These are phyloP conservation scores for Chaetodon auriga DNA, from an alignment of 2,113 vertebrate species.

Conservation along the genomic window DNA sequence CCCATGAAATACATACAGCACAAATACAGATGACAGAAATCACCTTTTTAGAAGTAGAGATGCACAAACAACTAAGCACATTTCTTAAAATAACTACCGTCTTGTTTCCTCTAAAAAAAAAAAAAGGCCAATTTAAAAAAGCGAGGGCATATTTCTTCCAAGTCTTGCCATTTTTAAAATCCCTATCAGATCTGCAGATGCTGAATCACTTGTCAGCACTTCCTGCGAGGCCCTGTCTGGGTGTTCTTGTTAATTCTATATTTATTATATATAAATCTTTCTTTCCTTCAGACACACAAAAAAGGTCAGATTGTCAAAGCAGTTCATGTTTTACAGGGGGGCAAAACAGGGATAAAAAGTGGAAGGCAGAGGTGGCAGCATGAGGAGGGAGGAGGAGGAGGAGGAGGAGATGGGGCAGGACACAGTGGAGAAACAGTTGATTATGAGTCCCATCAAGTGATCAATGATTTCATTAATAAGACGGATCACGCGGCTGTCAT, in stretches of 20 bases:
- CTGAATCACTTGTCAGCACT: neutral
- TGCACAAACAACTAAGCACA: neutral
- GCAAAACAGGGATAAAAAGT: conserved; percentile 24
- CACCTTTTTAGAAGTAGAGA: conserved; percentile 22
- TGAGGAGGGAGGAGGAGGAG: conserved; percentile 57
- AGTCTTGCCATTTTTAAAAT: neutral
- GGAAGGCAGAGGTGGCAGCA: conserved; percentile 62
- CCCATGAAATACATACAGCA: conserved; percentile 61
- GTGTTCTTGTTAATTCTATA: conserved; percentile 39
- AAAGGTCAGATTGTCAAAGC: conserved; percentile 1
- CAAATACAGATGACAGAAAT: conserved; percentile 66
- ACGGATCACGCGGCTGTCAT: conserved; percentile 97
- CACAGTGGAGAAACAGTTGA: conserved; percentile 89
- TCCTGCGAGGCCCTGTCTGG: conserved; percentile 1
- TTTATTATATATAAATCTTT: conserved; percentile 33
- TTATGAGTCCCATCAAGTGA: conserved; percentile 98
- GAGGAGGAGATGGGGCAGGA: conserved; percentile 72
- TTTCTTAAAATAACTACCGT: too few relatives aligned
- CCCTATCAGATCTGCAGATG: neutral
- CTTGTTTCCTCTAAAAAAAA: neutral
- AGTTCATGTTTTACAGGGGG: conserved; percentile 1
- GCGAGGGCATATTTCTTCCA: neutral
- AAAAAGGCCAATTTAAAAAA: neutral
- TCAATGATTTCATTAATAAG: conserved; percentile 99
- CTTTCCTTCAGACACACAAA: neutral